Percentiles rank a stretch among this genome's conserved stretches.
Conservation (phyloP, 2,888 invertebrate species). For the Tipula vernalis region DNA sequence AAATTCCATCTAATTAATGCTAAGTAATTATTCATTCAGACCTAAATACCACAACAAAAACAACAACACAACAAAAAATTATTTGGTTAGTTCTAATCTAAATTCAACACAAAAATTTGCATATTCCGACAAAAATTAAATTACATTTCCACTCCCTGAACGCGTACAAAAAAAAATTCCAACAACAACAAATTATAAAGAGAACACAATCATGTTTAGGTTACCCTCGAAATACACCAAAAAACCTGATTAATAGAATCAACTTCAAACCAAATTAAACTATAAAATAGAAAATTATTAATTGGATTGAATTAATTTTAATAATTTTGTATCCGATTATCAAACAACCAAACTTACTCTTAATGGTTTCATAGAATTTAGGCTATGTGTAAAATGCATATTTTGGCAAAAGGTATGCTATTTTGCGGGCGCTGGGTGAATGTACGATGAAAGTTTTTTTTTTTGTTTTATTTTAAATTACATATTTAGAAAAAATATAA, state of each 20-base stretch:
- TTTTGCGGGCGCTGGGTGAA: not conserved
- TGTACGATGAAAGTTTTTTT: not conserved
- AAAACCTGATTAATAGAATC: constrained; percentile 1
- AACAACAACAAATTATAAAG: not conserved
- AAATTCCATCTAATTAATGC: not conserved
- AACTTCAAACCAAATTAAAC: not conserved
- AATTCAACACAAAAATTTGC: not conserved
- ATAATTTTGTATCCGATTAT: not conserved
- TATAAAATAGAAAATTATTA: not conserved
- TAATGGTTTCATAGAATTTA: not conserved
- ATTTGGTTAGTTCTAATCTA: not conserved
- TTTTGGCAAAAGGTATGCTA: not conserved
- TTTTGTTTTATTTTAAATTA: not conserved
- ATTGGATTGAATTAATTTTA: constrained; percentile 4
- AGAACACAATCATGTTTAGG: not conserved
- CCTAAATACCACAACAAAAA: not conserved
- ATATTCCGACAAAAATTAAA: constrained; percentile 4
- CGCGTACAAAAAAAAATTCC: not conserved
- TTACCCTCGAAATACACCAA: not conserved
- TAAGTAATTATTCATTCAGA: not conserved
- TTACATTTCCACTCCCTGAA: not conserved
- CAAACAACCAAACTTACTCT: not conserved
- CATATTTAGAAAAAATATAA: not conserved
- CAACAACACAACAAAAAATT: not conserved
- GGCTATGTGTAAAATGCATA: not conserved